Evolutionary conservation across 1,140 invertebrate species (phyloP), one percentile per base, ranked within the genome.

Genomic region (Drosophila sp.): DNA sequence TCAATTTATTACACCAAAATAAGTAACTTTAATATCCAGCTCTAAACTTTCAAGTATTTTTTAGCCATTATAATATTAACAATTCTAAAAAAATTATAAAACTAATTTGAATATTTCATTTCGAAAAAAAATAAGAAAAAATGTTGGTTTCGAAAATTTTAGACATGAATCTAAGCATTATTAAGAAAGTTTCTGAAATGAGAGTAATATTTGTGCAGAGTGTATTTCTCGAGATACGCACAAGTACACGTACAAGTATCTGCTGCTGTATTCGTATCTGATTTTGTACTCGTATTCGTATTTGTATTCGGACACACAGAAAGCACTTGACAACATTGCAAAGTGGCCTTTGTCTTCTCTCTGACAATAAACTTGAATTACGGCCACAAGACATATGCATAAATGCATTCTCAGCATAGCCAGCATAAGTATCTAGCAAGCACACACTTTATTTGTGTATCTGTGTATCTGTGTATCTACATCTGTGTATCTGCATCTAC

Each of bases 301-400:
- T 13, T 4, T 38, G 36, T 38, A 11, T 11, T 3, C 36, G 6
- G 36, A n/a, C 36, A 13, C 6, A 38, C 36, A 38, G 45, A 43
- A 69, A 21, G 14, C 58, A 63, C 65, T 69, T 69, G 65, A 9
- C 63, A 38, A n/a, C 54, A 51, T 13, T 32, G 43, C 7, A 34
- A 36, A 66, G 67, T 64, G 56, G 29, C 74, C 61, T 78, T 83
- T 83, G 80, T 84, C 61, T 67, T 1, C 40, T 25, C 21, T 71
- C 65, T 84, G 80, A 84, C 76, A 84, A 83, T 83, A 84, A 83
- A 80, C 73, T 83, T 80, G 81, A 84, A 84, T 84, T 86, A 71
- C 66, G 58, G 71, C 76, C 66, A 72, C 46, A 67, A 66, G 73
- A 54, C 38, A 76, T 61, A 57, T 69, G 59, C 70, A 53, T 63